Conservation (phyloP, 1,140 invertebrate genomes). For the Pseudomyrmex concolor region DNA sequence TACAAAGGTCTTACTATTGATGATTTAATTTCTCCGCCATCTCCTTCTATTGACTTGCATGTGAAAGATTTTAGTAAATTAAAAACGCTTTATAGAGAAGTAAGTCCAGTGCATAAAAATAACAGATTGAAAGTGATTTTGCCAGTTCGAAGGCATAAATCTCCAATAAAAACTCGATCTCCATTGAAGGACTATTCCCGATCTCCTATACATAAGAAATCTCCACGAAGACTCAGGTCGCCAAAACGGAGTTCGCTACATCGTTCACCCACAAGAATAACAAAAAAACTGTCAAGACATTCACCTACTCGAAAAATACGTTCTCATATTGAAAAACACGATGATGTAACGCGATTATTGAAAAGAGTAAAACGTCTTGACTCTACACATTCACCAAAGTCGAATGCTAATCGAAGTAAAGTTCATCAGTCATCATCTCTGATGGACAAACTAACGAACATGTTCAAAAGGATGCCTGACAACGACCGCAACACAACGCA, state of each 20-base stretch:
- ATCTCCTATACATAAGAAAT: constrained; percentile 55
- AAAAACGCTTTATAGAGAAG: constrained; percentile 64
- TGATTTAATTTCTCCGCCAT: constrained; percentile 61
- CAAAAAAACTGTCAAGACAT: constrained; percentile 39
- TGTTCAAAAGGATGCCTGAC: constrained; percentile 70
- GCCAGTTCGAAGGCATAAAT: constrained; percentile 67
- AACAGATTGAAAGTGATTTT: constrained; percentile 53
- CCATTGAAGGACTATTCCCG: constrained; percentile 33
- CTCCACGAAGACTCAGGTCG: constrained; percentile 67
- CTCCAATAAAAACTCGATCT: constrained; percentile 61
- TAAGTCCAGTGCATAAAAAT: constrained; percentile 63
- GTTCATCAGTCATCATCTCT: constrained; percentile 74
- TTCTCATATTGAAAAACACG: constrained; percentile 40
- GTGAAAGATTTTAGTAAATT: not conserved
- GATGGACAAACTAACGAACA: constrained; percentile 81
- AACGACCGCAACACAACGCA: constrained; percentile 31
- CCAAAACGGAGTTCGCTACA: constrained; percentile 47
- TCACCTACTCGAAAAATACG: constrained; percentile 13
- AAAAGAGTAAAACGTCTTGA: constrained; percentile 79
- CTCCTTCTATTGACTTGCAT: constrained; percentile 32
- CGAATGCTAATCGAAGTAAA: constrained; percentile 63
- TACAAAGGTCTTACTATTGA: constrained; percentile 56
- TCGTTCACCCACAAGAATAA: constrained; percentile 45
- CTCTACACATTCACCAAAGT: constrained; percentile 56
- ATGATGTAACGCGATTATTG: constrained; percentile 73